phyloP scores from a whole-genome alignment of 2,888 invertebrate species.

The Hypsopygia costalis region DNA sequence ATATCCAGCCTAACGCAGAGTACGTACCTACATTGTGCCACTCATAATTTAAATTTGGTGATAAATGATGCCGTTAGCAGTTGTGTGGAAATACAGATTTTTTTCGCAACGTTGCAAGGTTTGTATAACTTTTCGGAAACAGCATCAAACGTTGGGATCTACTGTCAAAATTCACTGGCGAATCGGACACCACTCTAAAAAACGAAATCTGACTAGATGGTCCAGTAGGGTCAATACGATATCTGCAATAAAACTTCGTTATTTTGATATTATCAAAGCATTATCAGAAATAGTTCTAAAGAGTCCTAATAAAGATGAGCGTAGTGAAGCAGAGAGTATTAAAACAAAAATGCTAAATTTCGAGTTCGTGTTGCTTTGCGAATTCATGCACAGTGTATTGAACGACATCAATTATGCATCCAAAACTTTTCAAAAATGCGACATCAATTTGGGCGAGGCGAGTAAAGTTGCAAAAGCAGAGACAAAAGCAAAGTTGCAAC shows the following conservation, averaged over 20 bases:
- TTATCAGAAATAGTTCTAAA: constrained; percentile 18
- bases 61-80: constrained; percentile 7
- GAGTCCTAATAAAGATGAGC: constrained; percentile 19
- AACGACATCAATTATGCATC: constrained; percentile 18
- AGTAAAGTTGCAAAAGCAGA: constrained; percentile 23
- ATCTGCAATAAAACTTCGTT: constrained; percentile 14
- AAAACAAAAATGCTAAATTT: constrained; percentile 18
- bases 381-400: constrained; percentile 19
- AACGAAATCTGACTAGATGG: constrained; percentile 14
- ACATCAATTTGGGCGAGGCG: constrained; percentile 16
- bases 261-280: constrained; percentile 9
- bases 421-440: constrained; percentile 18
- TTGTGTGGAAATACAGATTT: constrained; percentile 16
- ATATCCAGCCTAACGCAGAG: constrained; percentile 25
- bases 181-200: constrained; percentile 4
- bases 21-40: constrained; percentile 15
- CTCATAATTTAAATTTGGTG: constrained; percentile 22
- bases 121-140: constrained; percentile 15
- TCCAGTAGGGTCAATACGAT: constrained; percentile 12
- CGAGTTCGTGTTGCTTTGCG: constrained; percentile 17
- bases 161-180: not conserved
- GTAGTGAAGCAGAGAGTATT: constrained; percentile 19
- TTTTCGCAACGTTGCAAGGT: constrained; percentile 16
- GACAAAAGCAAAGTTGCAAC: constrained; percentile 25
- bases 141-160: constrained; percentile 15